Evolutionary conservation across 2,888 invertebrate genomes (phyloP).

Genomic region (Epinotia ramella): DNA sequence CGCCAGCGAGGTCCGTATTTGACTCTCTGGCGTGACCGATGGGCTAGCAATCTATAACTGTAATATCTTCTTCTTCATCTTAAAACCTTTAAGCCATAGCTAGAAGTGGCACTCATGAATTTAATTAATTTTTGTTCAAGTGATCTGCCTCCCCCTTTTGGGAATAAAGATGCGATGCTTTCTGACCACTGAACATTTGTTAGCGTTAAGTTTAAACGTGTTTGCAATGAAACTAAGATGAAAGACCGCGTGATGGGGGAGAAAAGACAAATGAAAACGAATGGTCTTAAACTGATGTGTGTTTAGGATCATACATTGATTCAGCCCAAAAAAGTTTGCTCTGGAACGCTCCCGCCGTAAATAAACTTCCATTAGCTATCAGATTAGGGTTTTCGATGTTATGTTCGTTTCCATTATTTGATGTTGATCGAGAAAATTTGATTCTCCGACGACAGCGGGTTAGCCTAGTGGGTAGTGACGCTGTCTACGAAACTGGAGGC

Average conservation of each 20-base stretch:
- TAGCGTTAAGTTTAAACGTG: conserved; percentile 2
- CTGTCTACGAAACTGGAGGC: too few relatives aligned
- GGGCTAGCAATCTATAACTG: too few relatives aligned
- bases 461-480: too few relatives aligned
- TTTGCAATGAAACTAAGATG: background rate
- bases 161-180: background rate
- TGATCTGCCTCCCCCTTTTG: background rate
- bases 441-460: too few relatives aligned
- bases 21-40: too few relatives aligned
- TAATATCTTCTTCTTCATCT: too few relatives aligned
- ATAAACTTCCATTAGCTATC: conserved; percentile 8
- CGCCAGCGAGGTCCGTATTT: too few relatives aligned
- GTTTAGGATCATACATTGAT: conserved; percentile 35
- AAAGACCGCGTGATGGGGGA: conserved; percentile 1
- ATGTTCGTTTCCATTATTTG: background rate
- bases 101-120: too few relatives aligned
- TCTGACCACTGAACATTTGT: conserved; percentile 2
- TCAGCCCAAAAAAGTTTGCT: conserved; percentile 16
- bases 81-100: too few relatives aligned
- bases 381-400: conserved; percentile 8
- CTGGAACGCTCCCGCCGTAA: background rate
- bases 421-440: background rate
- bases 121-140: background rate
- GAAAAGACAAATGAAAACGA: conserved; percentile 17
- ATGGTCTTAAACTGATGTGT: conserved; percentile 26